Conservation (phyloP, 2,113 vertebrate genomes). For the Patagioenas fasciata region DNA sequence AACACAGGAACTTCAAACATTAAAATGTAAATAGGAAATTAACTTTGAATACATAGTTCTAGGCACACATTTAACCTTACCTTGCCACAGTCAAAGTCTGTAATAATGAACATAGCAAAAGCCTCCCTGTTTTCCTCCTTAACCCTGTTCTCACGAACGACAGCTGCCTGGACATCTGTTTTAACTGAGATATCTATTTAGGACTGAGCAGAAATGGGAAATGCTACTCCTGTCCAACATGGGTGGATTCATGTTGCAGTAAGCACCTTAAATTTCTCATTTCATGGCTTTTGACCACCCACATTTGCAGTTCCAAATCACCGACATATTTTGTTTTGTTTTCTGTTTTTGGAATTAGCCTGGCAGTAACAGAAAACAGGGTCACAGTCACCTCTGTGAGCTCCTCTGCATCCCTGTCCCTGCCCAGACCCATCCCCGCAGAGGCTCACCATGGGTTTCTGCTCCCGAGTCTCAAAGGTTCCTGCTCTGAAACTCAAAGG, state of each 20-base stretch:
- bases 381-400: no score
- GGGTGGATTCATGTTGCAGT: neutral
- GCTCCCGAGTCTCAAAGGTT: no score
- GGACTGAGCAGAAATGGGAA: neutral
- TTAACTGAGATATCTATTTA: neutral
- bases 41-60: neutral
- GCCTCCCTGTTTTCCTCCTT: neutral
- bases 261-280: neutral
- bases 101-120: neutral
- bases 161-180: neutral
- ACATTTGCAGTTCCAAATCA: conserved; percentile 6
- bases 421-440: no score
- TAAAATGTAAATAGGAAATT: neutral
- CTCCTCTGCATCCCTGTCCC: no score
- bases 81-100: neutral
- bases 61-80: neutral
- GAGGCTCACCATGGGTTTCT: no score
- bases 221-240: neutral
- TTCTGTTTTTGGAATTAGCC: neutral
- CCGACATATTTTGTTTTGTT: neutral
- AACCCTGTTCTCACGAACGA: neutral
- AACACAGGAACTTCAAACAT: neutral
- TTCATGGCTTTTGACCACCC: neutral
- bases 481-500: no score
- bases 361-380: neutral